Evolutionary conservation across 2,888 invertebrate genomes (phyloP).

Genomic region (Cancer borealis): DNA sequence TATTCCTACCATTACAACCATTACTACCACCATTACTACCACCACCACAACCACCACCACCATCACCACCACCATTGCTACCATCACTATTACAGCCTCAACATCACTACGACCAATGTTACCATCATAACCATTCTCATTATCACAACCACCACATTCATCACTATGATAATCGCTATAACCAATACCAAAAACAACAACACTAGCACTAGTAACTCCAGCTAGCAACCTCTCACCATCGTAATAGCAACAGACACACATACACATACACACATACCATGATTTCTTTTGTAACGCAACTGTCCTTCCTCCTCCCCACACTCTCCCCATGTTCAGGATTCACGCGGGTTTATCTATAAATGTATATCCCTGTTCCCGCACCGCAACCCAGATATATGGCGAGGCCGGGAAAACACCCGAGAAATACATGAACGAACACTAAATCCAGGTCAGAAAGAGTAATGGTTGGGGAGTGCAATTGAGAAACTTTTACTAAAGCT

Average conservation of each 20-base stretch:
- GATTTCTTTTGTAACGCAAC: not conserved
- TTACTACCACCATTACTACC: not conserved
- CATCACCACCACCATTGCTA: not conserved
- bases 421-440: constrained; percentile 20
- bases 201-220: not conserved
- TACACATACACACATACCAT: too few species aligned
- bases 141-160: not conserved
- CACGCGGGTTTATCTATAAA: constrained; percentile 6
- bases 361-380: constrained; percentile 1
- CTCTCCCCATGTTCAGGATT: not conserved
- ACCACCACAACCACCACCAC: not conserved
- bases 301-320: not conserved
- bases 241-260: too few species aligned
- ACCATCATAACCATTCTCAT: not conserved
- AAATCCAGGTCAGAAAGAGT: constrained; percentile 9
- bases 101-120: not conserved
- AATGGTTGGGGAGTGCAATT: not conserved
- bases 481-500: constrained; percentile 3
- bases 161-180: not conserved
- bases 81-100: not conserved
- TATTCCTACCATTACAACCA: not conserved
- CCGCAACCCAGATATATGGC: constrained; percentile 11
- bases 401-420: not conserved
- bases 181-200: not conserved
- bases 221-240: too few species aligned